Evolutionary conservation across 2,113 vertebrate genomes (phyloP).

Genomic region (Otolemur garnettii): DNA sequence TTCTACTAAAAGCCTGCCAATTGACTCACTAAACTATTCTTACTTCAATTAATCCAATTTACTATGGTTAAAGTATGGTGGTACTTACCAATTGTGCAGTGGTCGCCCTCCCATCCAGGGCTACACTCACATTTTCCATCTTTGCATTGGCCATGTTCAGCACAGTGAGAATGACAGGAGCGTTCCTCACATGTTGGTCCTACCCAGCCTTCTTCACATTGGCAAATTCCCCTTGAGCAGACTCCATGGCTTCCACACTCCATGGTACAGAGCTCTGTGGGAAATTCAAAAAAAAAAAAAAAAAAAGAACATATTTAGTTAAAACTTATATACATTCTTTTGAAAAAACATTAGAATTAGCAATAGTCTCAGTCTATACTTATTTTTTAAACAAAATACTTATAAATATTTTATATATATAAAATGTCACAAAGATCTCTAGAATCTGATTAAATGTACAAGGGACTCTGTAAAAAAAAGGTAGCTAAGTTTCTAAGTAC

Average conservation of each 20-base stretch:
- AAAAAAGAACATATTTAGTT: neutral
- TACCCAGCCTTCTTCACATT: constrained; percentile 97
- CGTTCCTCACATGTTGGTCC: constrained; percentile 94
- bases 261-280: constrained; percentile 94
- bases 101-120: constrained; percentile 98
- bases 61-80: neutral
- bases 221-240: constrained; percentile 94
- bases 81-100: constrained; percentile 97
- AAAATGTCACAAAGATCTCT: constrained; percentile 25
- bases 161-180: constrained; percentile 95
- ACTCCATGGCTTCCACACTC: constrained; percentile 96
- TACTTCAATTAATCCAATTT: constrained; percentile 46
- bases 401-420: constrained; percentile 21
- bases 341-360: constrained; percentile 36
- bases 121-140: constrained; percentile 98
- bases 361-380: neutral
- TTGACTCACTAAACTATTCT: neutral
- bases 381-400: constrained; percentile 23
- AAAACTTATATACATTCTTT: constrained; percentile 18
- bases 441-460: neutral
- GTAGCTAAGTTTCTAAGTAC: neutral
- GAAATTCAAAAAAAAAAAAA: neutral
- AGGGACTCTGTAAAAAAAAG: neutral
- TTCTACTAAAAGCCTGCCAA: neutral
- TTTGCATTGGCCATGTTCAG: constrained; percentile 97